Base-by-base conservation (phyloP, 2,888 invertebrate species). In the Meteorus cinctellus region DNA sequence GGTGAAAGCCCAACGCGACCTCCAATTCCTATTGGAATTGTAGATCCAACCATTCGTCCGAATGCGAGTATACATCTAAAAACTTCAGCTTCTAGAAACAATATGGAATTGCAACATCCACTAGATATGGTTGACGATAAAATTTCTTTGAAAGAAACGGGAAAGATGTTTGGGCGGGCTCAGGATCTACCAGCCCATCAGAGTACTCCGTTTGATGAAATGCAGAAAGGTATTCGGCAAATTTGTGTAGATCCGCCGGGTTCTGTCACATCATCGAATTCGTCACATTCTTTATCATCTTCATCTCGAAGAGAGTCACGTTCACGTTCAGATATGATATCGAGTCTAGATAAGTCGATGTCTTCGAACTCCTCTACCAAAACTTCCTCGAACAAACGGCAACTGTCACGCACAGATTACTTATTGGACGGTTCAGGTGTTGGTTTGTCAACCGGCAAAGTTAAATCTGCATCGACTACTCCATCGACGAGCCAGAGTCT, bases 401-500 rank as follows among this genome's bases (percentile, higher is more conserved):
- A 87, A 79, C 82, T 83, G 81, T 85, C 86, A 84, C 86, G 87
- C 0, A 72, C 82, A n/a, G 85, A 86, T 10, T 19, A 19, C 48
- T 84, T 85, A 71, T 85, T 86, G 65, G 86, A 85, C 55, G 79
- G 82, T 68, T 84, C 84, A 72, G 78, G 84, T 85, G 87, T 83
- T 82, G 85, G 79, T 74, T 77, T 86, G 87, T 88, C 88, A 88
- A 86, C 84, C 86, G 86, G 86, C 86, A 89, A 83, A 83, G 85
- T 85, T 69, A 88, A 87, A 78, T 87, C 87, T 31, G 85, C 85
- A 78, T 86, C 87, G 76, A 80, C 82, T 78, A 81, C 82, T 82
- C 86, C 86, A 78, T 76, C 84, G 86, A 85, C 87, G 85, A 87
- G 82, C 86, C 84, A 84, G 76, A 82, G 84, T 81, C 79, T 82